phyloP scores from a whole-genome alignment of 1,140 invertebrate genomes.

The Nomia melanderi region DNA sequence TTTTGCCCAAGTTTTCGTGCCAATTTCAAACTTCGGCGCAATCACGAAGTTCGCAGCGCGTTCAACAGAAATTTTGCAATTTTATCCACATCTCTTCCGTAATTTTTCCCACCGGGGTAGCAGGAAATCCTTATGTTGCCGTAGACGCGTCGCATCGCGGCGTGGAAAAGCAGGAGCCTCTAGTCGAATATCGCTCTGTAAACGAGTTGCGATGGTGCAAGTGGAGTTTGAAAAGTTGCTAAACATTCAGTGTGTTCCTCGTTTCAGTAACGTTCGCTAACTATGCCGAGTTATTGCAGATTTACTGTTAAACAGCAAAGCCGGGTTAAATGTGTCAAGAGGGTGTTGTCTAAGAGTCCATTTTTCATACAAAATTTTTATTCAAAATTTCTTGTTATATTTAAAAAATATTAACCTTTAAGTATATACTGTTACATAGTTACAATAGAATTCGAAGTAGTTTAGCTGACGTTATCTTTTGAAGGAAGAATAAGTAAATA shows the following conservation, averaged over 20 bases:
- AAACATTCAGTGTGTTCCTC: constrained; percentile 8
- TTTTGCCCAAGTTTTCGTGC: constrained; percentile 25
- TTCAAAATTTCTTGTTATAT: too few relatives aligned
- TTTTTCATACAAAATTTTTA: too few relatives aligned
- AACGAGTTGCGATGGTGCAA: background rate
- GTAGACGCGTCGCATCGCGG: background rate
- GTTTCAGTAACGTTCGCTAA: background rate
- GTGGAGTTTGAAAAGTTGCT: constrained; percentile 17
- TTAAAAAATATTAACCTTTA: too few relatives aligned
- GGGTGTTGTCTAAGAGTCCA: too few relatives aligned
- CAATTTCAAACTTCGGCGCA: too few relatives aligned
- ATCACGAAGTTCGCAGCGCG: background rate
- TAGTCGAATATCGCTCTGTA: background rate
- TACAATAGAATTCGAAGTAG: too few relatives aligned
- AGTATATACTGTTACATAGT: too few relatives aligned
- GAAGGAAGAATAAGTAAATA: too few relatives aligned
- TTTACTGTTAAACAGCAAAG: background rate
- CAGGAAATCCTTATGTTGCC: background rate
- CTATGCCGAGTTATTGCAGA: background rate
- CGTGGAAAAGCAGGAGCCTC: background rate
- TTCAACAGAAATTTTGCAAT: background rate
- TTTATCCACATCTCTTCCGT: background rate
- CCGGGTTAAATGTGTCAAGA: too few relatives aligned
- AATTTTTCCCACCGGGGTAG: background rate
- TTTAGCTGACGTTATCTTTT: too few relatives aligned